These are phyloP conservation scores for Lagorchestes hirsutus DNA, from an alignment of 2,797 vertebrate genomes.

Conservation along the genomic window DNA sequence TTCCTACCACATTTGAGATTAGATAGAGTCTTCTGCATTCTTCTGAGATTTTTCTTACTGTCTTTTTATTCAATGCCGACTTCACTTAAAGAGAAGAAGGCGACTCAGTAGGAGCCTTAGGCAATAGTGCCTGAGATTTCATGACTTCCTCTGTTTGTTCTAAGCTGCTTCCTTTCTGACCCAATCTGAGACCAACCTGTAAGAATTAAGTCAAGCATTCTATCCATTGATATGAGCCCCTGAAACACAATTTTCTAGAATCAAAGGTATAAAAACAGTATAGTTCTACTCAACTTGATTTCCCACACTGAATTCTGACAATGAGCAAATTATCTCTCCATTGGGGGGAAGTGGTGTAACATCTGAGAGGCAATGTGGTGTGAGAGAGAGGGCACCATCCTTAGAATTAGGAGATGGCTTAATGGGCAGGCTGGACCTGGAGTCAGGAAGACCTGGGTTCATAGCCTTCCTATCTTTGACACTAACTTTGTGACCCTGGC, in stretches of 20 bases:
- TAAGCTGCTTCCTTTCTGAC: conserved; percentile 42
- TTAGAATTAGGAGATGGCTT: background rate
- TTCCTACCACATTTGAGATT: conserved; percentile 23
- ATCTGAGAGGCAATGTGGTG: background rate
- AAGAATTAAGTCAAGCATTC: conserved; percentile 24
- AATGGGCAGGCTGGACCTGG: background rate
- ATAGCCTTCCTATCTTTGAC: background rate
- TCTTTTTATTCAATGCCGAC: conserved; percentile 42
- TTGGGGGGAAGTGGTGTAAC: background rate
- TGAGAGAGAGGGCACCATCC: background rate
- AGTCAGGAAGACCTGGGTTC: background rate
- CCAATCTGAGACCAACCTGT: background rate
- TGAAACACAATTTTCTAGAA: conserved; percentile 41
- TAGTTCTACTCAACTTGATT: background rate
- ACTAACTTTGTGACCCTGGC: background rate
- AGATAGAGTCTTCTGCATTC: conserved; percentile 19
- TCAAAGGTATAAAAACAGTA: conserved; percentile 11
- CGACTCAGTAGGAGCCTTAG: background rate
- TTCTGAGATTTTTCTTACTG: conserved; percentile 21
- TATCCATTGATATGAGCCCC: conserved; percentile 13
- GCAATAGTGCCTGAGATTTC: conserved; percentile 12
- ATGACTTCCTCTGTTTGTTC: conserved; percentile 56
- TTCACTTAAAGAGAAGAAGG: conserved; percentile 5
- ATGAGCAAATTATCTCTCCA: background rate
- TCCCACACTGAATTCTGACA: background rate